phyloP scores from a whole-genome alignment of 2,888 invertebrate genomes.

The Drosophila phalerata region DNA sequence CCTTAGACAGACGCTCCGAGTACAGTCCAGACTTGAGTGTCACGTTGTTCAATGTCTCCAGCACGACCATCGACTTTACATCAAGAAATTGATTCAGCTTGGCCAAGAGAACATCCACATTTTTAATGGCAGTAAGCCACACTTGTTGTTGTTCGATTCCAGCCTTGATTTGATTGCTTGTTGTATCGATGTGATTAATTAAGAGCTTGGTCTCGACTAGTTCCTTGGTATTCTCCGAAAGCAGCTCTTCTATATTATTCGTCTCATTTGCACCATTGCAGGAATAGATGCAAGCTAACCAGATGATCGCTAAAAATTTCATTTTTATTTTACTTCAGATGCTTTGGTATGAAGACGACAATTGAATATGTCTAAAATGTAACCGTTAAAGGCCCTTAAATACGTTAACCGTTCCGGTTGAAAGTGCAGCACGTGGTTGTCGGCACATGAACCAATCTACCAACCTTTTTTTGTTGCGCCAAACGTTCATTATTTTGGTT shows the following conservation, averaged over 20 bases:
- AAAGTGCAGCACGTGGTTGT: slow-evolving; percentile 46
- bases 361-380: slow-evolving; percentile 34
- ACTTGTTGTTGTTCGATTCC: slow-evolving; percentile 45
- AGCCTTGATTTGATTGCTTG: slow-evolving; percentile 39
- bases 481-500: slow-evolving; percentile 2
- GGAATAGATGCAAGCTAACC: slow-evolving; percentile 22
- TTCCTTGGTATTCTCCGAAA: slow-evolving; percentile 41
- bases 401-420: slow-evolving; percentile 27
- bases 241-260: slow-evolving; percentile 21
- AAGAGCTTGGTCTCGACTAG: slow-evolving; percentile 45
- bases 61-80: slow-evolving; percentile 27
- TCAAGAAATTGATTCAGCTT: slow-evolving; percentile 31
- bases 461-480: background rate
- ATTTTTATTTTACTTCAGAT: slow-evolving; percentile 27
- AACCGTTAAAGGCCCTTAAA: slow-evolving; percentile 46
- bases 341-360: slow-evolving; percentile 22
- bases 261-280: background rate
- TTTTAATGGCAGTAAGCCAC: slow-evolving; percentile 36
- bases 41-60: slow-evolving; percentile 41
- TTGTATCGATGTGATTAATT: slow-evolving; percentile 33
- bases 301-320: slow-evolving; percentile 41
- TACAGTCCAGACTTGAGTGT: slow-evolving; percentile 31
- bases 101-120: slow-evolving; percentile 28
- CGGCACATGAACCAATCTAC: slow-evolving; percentile 38
- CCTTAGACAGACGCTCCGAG: slow-evolving; percentile 31